Conservation (phyloP, 2,113 vertebrate species). For the Menidia beryllina region DNA sequence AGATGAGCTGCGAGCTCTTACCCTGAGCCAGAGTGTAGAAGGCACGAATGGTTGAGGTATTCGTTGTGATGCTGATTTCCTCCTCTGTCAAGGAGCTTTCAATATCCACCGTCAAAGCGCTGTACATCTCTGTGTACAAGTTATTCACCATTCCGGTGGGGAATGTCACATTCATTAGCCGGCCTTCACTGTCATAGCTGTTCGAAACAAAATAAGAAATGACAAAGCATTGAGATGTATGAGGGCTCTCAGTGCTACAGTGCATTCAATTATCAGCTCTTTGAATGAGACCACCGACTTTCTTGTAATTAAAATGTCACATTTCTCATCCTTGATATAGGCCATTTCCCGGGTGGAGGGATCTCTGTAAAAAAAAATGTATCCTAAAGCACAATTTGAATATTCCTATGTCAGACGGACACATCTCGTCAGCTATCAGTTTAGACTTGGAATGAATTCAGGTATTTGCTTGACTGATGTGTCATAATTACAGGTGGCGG, state of each 20-base stretch:
- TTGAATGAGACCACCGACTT: slow-evolving; percentile 47
- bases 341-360: slow-evolving; percentile 34
- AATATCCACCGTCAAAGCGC: slow-evolving; percentile 91
- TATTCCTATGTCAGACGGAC: slow-evolving; percentile 57
- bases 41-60: slow-evolving; percentile 91
- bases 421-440: slow-evolving; percentile 53
- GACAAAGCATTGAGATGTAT: slow-evolving; percentile 52
- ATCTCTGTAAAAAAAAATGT: slow-evolving; percentile 24
- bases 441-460: slow-evolving; percentile 50
- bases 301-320: slow-evolving; percentile 72
- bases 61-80: slow-evolving; percentile 94
- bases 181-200: slow-evolving; percentile 96
- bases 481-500: slow-evolving; percentile 56
- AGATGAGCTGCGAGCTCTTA: slow-evolving; percentile 63
- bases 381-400: slow-evolving; percentile 47
- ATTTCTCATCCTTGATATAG: slow-evolving; percentile 13
- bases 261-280: slow-evolving; percentile 58
- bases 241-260: slow-evolving; percentile 27
- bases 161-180: slow-evolving; percentile 96
- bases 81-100: slow-evolving; percentile 94
- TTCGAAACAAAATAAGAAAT: slow-evolving; percentile 46
- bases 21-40: slow-evolving; percentile 97
- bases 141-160: slow-evolving; percentile 95
- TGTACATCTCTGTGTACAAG: slow-evolving; percentile 92
- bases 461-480: slow-evolving; percentile 63